These are phyloP conservation scores for Numenius arquata DNA, from an alignment of 2,113 vertebrate species.

Conservation along the genomic window DNA sequence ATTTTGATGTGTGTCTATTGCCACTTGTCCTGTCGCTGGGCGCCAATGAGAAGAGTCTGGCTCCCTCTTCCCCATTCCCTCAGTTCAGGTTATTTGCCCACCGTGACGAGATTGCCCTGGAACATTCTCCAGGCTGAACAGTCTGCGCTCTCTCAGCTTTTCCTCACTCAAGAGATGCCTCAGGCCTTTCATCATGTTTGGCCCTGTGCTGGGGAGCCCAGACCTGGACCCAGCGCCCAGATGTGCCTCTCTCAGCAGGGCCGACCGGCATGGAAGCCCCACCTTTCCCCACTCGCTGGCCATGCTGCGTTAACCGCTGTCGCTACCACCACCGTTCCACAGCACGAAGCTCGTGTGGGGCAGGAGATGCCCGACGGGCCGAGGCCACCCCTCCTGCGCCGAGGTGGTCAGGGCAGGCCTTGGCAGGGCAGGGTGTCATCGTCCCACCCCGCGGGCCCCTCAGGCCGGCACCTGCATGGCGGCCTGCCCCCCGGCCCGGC, in stretches of 20 bases:
- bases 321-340: no score
- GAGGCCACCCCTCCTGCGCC: fast-evolving
- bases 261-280: fast-evolving
- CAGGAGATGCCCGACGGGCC: neutral
- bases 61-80: no score
- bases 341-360: neutral
- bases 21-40: neutral
- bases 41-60: fast-evolving
- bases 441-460: neutral
- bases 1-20: neutral
- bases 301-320: neutral
- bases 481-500: neutral
- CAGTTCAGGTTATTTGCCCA: neutral
- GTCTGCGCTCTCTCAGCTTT: neutral
- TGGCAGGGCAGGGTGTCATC: no score
- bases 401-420: neutral
- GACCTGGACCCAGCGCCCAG: fast-evolving
- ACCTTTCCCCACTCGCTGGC: fast-evolving
- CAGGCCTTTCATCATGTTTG: fast-evolving
- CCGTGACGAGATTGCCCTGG: fast-evolving
- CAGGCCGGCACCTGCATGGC: neutral
- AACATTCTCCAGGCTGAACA: neutral
- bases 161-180: fast-evolving
- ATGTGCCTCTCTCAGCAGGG: fast-evolving
- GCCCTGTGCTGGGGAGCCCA: neutral